Evolutionary conservation across 2,888 invertebrate species (phyloP), one percentile per base, ranked within the genome.

Genomic region (Tachina fera): DNA sequence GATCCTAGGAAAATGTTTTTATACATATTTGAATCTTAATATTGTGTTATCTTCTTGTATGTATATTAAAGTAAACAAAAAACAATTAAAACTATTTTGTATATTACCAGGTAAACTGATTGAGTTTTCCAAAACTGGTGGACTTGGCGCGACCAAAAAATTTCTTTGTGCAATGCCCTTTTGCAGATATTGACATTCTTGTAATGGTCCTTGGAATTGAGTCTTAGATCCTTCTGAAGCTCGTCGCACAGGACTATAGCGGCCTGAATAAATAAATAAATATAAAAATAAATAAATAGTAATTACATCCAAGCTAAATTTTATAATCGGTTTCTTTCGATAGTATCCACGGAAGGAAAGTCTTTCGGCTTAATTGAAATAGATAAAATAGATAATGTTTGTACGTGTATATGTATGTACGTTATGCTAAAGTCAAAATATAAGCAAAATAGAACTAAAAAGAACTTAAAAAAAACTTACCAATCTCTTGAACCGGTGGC

Each of bases 201-300:
- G 96, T 88, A 96, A 95, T 47, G 96, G 94, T 51, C 95, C 94
- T 89, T 94, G 95, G 92, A 93, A 94, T 91, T 93, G 95, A 74
- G 92, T 94, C 87, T 92, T 94, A 13, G 93, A 94, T 60, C 94
- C 93, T 86, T 98, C 98, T 85, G 96, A 97, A 10, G 98, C 97
- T 87, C 98, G 94, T 1, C 98, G 94, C 14, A 98, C 98, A 0
- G 98, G 98, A 87, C 98, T 98, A 92, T 97, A 98, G 22, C 98
- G 93, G 89, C 93, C 93, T 93, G 88, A 56, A 60, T 56, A 43
- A 68, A 72, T 47, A 51, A n/a, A 56, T 47, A 70, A 63, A 56
- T n/a, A 56, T 47, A 63, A 63, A 56, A 70, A 70, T 22, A 22
- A 22, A 22, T 22, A 22, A 22, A 22, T 19, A 61, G 11, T 2